Base-by-base conservation (phyloP, 2,888 invertebrate genomes). In the Dromius quadrimaculatus region DNA sequence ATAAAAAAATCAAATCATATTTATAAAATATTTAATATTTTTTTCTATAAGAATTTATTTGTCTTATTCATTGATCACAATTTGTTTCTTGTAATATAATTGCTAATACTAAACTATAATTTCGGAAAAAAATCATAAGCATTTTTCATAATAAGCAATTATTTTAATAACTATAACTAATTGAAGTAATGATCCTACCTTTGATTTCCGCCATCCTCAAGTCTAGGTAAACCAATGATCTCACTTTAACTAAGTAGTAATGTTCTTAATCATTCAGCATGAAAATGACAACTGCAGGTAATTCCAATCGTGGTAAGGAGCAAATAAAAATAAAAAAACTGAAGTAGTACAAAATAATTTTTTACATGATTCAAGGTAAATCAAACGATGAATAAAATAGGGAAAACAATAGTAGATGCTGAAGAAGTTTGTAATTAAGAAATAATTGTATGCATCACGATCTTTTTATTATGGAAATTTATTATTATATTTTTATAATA, bases 231-330 rank as follows among this genome's bases (percentile, higher is more conserved):
- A 41, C n/a, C n/a, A 41, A 6, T 41, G 15, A 41, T 5, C 41
- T n/a, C n/a, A n/a, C n/a, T n/a, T n/a, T n/a, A n/a, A 41, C 41
- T 11, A 17, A 41, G 2, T 11, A 36, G 36, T 11, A 8, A 36
- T 2, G 13, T 38, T 41, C 13, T 15, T 41, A 41, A 41, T 15
- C 13, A 11, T 15, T 11, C 11, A 11, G 41, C 13, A 41, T 15
- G 13, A 41, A 15, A 13, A 15, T 41, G 15, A 41, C 41, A 41
- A 41, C 41, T 41, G 41, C 41, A 17, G 50, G 50, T 54, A 54
- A 54, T 54, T 54, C 50, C 50, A 28, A 54, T 15, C 50, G 23
- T 15, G 50, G 50, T 54, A 54, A 23, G 28, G 50, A 54, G 50
- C 50, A 15, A 54, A 11, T 13, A 54, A 23, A 54, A 54, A 28